Evolutionary conservation across 1,140 invertebrate genomes (phyloP).

Genomic region (Drosophila repleta): DNA sequence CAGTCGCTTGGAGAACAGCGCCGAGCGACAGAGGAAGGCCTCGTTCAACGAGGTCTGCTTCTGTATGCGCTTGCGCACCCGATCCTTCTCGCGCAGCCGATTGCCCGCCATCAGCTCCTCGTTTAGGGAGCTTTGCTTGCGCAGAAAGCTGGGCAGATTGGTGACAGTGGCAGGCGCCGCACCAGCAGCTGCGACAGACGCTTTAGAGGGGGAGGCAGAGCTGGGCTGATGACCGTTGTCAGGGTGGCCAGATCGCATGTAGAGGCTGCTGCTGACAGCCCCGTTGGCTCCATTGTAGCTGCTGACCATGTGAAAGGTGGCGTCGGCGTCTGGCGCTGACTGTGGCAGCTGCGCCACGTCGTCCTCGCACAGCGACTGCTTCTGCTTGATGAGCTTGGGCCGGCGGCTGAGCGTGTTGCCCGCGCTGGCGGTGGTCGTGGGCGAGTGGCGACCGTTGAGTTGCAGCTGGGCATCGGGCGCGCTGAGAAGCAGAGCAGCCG

Average conservation of each 20-base stretch:
- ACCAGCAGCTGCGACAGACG: neutral
- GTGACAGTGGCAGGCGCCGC: neutral
- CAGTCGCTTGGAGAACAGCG: conserved; percentile 89
- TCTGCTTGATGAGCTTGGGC: conserved; percentile 91
- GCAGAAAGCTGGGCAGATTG: conserved; percentile 82
- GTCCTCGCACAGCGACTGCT: conserved; percentile 90
- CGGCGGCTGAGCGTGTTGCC: conserved; percentile 67
- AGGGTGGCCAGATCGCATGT: conserved; percentile 40
- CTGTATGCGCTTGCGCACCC: conserved; percentile 92
- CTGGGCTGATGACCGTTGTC: too few relatives aligned
- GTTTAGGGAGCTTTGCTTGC: conserved; percentile 94
- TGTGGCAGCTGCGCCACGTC: conserved; percentile 79
- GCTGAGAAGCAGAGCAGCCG: conserved; percentile 53
- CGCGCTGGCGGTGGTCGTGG: conserved; percentile 64
- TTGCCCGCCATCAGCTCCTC: conserved; percentile 94
- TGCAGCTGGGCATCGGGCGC: conserved; percentile 48
- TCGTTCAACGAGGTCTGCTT: conserved; percentile 95
- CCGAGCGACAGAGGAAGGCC: conserved; percentile 91
- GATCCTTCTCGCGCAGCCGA: conserved; percentile 92
- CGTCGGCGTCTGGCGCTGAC: conserved; percentile 1
- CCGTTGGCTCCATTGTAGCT: conserved; percentile 65
- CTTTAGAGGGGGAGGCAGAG: neutral
- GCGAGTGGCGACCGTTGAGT: conserved; percentile 53
- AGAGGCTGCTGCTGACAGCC: conserved; percentile 66
- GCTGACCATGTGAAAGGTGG: conserved; percentile 66